phyloP scores from a whole-genome alignment of 2,113 vertebrate genomes.

The Rhinoderma darwinii region DNA sequence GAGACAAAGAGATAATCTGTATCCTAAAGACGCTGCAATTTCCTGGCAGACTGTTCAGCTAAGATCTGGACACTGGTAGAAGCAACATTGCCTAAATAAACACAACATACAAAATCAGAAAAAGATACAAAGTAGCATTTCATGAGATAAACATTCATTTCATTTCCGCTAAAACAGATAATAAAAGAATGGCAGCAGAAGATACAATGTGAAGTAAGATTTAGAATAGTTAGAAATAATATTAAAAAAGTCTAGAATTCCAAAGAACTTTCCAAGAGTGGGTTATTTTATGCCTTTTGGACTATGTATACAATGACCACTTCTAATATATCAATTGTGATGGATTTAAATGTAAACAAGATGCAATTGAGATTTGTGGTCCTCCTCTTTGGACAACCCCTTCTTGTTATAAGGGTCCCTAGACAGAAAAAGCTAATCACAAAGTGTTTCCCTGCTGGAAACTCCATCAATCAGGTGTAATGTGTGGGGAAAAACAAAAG shows the following conservation, averaged over 20 bases:
- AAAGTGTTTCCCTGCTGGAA: no score
- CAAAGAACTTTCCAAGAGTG: neutral
- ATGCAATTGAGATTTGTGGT: no score
- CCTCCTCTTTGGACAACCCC: no score
- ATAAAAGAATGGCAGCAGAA: neutral
- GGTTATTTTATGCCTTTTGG: no score
- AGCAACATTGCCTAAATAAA: neutral
- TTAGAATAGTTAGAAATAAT: neutral
- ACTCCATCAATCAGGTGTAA: no score
- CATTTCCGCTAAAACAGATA: conserved; percentile 14
- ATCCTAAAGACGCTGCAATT: neutral
- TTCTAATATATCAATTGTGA: no score
- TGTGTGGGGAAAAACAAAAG: no score
- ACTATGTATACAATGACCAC: no score
- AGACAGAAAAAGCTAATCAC: no score
- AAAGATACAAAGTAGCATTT: neutral
- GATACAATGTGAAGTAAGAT: neutral
- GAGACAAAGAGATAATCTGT: neutral
- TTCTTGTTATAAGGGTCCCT: no score
- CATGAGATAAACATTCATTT: conserved; percentile 9
- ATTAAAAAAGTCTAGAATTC: neutral
- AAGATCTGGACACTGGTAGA: neutral
- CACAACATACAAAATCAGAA: neutral
- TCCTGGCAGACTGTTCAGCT: conserved; percentile 6
- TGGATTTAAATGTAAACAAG: no score